Base-by-base conservation (phyloP, 2,797 vertebrate species). In the Protosalanx chinensis region DNA sequence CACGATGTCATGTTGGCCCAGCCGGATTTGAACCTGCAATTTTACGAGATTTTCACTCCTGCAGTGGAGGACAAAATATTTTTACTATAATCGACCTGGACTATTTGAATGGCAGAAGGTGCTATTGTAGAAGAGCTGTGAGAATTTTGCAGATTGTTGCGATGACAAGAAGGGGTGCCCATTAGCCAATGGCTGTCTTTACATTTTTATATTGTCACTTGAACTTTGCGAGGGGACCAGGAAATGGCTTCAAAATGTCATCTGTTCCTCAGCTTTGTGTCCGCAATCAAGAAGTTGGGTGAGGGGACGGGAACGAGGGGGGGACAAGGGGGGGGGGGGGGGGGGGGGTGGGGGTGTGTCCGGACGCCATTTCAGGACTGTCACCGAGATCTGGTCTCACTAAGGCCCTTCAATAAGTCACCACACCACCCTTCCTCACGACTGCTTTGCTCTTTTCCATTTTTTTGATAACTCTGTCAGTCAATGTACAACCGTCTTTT, bases 201-300 rank as follows among this genome's bases (percentile, higher is more conserved):
- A 78, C 63, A 79, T 83, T 82, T 82, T 71, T 72, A 89, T 82
- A 83, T 84, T 81, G 81, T 77, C 69, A 76, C 77, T 76, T 87
- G 85, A 91, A 91, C 88, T 90, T 90, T 91, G 76, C 76, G 72
- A n/a, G 76, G 78, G 76, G 78, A 80, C 84, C 72, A 79, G 82
- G 78, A 89, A 87, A 91, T 92, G 90, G 84, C 83, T 89, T 86
- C 76, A 65, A 92, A 93, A 92, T 91, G 90, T 91, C 93, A 91
- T 85, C 71, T 75, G 56, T 76, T 86, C 70, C 41, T 56, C 72
- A 46, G 64, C 73, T 33, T 71, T 12, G 60, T 71, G 79, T 85
- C 78, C 78, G 46, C 1, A 76, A 83, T 63, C 75, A 69, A 79
- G 81, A 85, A 77, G 67, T 71, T 82, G 82, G 53, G 83, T 27